Conservation (phyloP, 2,113 vertebrate species). For the Colaptes auratus region DNA sequence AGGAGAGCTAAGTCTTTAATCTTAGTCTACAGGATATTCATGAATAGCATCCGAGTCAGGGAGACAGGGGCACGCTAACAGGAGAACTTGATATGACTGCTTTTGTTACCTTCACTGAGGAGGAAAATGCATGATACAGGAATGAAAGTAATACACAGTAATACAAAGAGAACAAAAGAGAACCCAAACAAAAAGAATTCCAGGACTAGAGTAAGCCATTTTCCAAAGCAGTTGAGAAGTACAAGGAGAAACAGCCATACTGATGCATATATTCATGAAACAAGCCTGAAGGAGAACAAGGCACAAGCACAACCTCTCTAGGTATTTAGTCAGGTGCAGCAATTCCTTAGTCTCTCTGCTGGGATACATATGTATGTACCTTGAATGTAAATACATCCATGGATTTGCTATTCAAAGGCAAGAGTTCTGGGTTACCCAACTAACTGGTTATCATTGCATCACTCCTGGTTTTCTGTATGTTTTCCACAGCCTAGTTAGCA, state of each 20-base stretch:
- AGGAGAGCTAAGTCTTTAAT: neutral
- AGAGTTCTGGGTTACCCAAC: neutral
- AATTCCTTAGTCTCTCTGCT: neutral
- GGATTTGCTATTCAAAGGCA: neutral
- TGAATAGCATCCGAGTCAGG: neutral
- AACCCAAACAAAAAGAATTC: neutral
- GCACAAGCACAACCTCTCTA: neutral
- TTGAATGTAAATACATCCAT: neutral
- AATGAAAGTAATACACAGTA: neutral
- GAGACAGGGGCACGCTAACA: neutral
- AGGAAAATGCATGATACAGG: neutral
- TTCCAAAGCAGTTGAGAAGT: neutral
- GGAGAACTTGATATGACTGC: neutral
- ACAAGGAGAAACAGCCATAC: accelerated
- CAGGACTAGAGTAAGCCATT: neutral
- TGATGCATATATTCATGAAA: neutral
- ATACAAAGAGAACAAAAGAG: neutral
- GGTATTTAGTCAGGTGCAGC: neutral
- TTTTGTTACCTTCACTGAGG: neutral
- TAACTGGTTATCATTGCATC: neutral
- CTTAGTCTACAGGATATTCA: neutral
- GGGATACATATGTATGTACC: neutral
- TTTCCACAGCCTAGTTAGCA: neutral
- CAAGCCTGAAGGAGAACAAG: neutral
- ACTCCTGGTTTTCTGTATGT: neutral